Evolutionary conservation across 1,140 invertebrate species (phyloP), one percentile per base, ranked within the genome.

Genomic region (Sycophaga agraensis): DNA sequence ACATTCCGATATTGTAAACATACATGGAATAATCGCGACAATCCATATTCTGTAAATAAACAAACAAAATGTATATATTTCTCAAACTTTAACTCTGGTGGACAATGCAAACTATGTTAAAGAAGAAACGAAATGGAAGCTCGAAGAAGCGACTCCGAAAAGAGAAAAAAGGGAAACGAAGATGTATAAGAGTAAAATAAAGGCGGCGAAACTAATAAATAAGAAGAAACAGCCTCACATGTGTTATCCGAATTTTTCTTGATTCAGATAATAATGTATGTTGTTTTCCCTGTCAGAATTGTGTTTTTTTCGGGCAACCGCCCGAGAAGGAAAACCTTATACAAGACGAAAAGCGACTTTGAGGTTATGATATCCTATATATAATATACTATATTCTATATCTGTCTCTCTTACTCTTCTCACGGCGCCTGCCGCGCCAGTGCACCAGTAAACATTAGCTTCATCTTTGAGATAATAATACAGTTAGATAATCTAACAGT

Each of bases 91-190:
- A 50, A 5, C 31, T 8, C 6, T 39, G 19, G 19, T 39, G 11
- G 34, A 50, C 22, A 37, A 16, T 4, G 22, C 19, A 39, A 39
- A 51, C 50, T 53, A 40, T 26, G n/a, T n/a, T 39, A 24, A 53
- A 31, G 24, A 49, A 50, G 48, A 39, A 53, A 53, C 35, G 50
- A 53, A 53, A 53, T 53, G 50, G 50, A 53, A 53, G 50, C 50
- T 35, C 35, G 19, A 48, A 46, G 6, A 37, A 57, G 55, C 40
- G 40, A 57, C 19, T 57, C 45, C 22, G 28, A n/a, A 12, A 35
- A 54, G 39, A 54, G n/a, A n/a, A n/a, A 42, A 54, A 40, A 34
- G 45, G 16, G 16, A 35, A 28, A 8, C 12, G 9, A 21, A 45
- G 31, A 3, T 42, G 39, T 42, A 31, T 24, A 54, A 19, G 42